phyloP scores from a whole-genome alignment of 2,797 vertebrate species.

The Ambastaia sidthimunki region DNA sequence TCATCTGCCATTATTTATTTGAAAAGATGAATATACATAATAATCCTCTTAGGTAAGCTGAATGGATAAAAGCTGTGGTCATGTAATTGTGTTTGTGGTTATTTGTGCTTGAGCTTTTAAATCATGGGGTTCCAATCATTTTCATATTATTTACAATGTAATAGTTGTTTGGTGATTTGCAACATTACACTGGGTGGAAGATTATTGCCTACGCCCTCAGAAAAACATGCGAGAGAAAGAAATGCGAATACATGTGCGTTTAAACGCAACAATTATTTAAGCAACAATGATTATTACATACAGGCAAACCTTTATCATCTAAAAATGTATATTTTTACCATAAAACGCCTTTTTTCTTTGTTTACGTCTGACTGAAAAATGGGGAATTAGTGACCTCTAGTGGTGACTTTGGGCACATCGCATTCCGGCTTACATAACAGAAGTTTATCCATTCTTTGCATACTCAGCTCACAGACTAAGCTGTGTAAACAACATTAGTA shows the following conservation, averaged over 20 bases:
- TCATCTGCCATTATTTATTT: constrained; percentile 30
- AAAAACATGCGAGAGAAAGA: background rate
- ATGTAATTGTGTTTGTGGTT: constrained; percentile 33
- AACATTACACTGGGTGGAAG: background rate
- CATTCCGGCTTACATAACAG: constrained; percentile 47
- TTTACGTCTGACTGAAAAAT: background rate
- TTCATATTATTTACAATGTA: constrained; percentile 27
- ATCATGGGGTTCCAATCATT: constrained; percentile 6
- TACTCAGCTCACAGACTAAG: background rate
- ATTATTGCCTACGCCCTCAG: background rate
- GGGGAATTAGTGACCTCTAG: constrained; percentile 45
- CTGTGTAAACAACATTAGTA: constrained; percentile 26
- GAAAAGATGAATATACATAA: constrained; percentile 35
- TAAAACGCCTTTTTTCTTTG: background rate
- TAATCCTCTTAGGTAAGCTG: constrained; percentile 36
- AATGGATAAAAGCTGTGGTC: constrained; percentile 15
- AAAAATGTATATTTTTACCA: background rate
- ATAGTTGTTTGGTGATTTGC: constrained; percentile 5
- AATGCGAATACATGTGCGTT: background rate
- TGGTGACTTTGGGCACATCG: constrained; percentile 23
- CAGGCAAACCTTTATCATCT: background rate
- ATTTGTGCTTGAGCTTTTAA: constrained; percentile 30
- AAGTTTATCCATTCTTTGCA: constrained; percentile 19
- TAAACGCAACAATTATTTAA: background rate
- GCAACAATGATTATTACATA: background rate